These are phyloP conservation scores for Campoletis sonorensis DNA, from an alignment of 1,140 invertebrate species.

Conservation along the genomic window DNA sequence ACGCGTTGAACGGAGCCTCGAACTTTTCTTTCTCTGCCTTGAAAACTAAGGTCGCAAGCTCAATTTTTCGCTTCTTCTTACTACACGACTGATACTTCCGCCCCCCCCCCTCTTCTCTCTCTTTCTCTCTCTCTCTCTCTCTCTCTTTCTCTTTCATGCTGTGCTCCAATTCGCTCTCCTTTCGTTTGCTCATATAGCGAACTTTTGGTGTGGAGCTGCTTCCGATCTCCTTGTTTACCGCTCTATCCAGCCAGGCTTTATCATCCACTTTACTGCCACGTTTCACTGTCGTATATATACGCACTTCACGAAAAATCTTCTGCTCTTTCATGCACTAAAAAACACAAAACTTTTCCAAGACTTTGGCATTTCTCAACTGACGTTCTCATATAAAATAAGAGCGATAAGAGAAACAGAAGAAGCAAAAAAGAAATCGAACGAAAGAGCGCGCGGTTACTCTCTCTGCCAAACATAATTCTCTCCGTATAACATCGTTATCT, in stretches of 20 bases:
- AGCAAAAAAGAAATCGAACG: neutral
- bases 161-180: neutral
- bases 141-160: too few relatives aligned
- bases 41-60: constrained; percentile 5
- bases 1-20: constrained; percentile 1
- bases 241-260: constrained; percentile 29
- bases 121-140: neutral
- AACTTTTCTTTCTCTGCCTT: constrained; percentile 2
- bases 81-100: neutral
- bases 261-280: constrained; percentile 34
- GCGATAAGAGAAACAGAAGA: neutral
- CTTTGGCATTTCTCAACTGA: constrained; percentile 25
- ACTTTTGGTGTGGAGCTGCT: constrained; percentile 24
- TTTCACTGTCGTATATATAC: constrained; percentile 6
- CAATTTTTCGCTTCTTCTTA: neutral
- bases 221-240: constrained; percentile 37
- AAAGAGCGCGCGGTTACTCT: neutral
- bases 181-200: constrained; percentile 28
- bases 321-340: constrained; percentile 13
- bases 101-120: too few relatives aligned
- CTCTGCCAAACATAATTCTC: constrained; percentile 25
- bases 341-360: constrained; percentile 32
- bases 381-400: constrained; percentile 1
- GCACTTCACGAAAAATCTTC: constrained; percentile 11
- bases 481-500: constrained; percentile 28